Base-by-base conservation (phyloP, 2,797 vertebrate genomes). In the Hipposideros larvatus region DNA sequence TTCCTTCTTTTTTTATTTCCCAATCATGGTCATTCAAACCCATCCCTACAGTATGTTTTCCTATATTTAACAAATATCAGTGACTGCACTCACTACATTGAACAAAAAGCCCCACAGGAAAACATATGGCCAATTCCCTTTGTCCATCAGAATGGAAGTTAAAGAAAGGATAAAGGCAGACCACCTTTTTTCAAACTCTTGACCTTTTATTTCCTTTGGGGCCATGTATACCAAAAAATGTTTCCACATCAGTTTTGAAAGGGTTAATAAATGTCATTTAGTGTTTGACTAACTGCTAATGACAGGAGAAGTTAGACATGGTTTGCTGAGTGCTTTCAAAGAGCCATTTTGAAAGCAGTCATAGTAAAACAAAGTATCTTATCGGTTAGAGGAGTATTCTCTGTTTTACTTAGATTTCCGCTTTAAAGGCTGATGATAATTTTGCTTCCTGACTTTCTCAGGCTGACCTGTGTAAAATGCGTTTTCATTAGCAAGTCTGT, bases 391-490 rank as follows among this genome's bases (percentile, higher is more conserved):
- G 3, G 3, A 31, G 1, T 34, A 61, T 43, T 78, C 21, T 77
- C 34, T 24, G 7, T n/a, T 80, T 96, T 57, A 21, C 41, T 92
- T 28, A 63, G 16, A 91, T 61, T 86, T 71, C 13, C 65, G 21
- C 18, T 92, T 65, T 21, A 46, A 19, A 84, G 13, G 16, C 3
- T 19, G 21, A 24, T 80, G 26, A 79, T 73, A 66, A 79, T 73
- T 94, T 95, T 89, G 41, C 71, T 83, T n/a, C 31, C 11, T 53
- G n/a, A 41, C 7, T 80, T 87, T 90, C 21, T 19, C 34, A 92
- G 7, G 2, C 11, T 59, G n/a, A 48, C 16, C 37, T 55, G 4
- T 78, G 51, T 16, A 13, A 85, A 80, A 51, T 11, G 7, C 8
- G 68, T 70, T 87, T 46, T 70, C 37, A 31, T 70, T 70, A 84